These are phyloP conservation scores for Heterodera filipjevi DNA, from an alignment of 2,888 invertebrate species.

Conservation along the genomic window DNA sequence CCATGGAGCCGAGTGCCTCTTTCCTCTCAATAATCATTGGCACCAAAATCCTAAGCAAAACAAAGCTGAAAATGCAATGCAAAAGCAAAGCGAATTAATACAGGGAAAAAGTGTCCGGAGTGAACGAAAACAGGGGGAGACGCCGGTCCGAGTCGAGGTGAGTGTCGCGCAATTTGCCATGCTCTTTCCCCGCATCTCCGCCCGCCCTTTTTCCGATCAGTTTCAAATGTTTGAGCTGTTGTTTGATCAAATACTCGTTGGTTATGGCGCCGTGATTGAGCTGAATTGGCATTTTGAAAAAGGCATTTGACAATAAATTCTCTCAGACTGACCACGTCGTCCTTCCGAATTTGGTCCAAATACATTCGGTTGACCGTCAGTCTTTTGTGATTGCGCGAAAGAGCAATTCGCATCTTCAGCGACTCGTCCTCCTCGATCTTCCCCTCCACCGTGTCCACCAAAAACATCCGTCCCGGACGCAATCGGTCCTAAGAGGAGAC, in stretches of 20 bases:
- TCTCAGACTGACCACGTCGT: constrained; percentile 61
- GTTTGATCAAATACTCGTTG: constrained; percentile 61
- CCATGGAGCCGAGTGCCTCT: constrained; percentile 98
- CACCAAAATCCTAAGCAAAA: constrained; percentile 73
- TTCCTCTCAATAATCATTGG: constrained; percentile 96
- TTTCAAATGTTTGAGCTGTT: constrained; percentile 50
- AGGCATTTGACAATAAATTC: background rate
- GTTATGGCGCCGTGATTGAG: constrained; percentile 64
- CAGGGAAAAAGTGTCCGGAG: constrained; percentile 90
- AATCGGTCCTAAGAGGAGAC: constrained; percentile 79
- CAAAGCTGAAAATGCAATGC: background rate
- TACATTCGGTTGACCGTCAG: constrained; percentile 69
- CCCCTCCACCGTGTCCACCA: constrained; percentile 88
- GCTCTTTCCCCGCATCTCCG: background rate
- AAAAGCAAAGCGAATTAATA: background rate
- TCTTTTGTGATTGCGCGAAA: constrained; percentile 81
- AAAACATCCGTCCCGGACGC: constrained; percentile 95
- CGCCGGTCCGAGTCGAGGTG: constrained; percentile 76
- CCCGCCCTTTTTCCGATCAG: constrained; percentile 39
- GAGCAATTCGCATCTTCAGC: constrained; percentile 84
- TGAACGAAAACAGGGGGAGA: constrained; percentile 87
- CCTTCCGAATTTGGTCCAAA: constrained; percentile 62
- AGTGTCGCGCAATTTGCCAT: constrained; percentile 32
- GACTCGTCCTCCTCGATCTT: constrained; percentile 90
- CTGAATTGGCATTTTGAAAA: constrained; percentile 44